Conservation (phyloP, 2,797 vertebrate species). For the Moxostoma hubbsi region DNA sequence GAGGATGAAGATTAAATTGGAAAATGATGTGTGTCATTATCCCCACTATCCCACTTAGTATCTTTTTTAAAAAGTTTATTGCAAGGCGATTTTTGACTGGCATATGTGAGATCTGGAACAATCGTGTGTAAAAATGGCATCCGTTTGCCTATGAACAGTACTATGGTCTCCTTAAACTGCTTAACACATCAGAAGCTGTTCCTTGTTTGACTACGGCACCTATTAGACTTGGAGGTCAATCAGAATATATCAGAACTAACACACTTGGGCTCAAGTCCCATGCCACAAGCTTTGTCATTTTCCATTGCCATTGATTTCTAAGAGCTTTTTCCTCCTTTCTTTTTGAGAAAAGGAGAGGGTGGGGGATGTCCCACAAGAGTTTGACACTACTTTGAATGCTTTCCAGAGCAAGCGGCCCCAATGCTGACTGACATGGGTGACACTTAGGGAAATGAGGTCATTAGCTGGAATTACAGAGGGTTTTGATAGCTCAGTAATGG, state of each 20-base stretch:
- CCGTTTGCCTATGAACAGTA: conserved; percentile 58
- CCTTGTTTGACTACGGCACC: conserved; percentile 82
- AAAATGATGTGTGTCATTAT: conserved; percentile 58
- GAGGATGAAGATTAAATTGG: conserved; percentile 56
- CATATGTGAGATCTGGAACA: background rate
- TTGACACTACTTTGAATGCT: conserved; percentile 49
- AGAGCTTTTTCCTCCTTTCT: conserved; percentile 26
- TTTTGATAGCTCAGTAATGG: conserved; percentile 89
- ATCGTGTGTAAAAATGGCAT: conserved; percentile 19
- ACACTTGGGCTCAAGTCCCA: conserved; percentile 68
- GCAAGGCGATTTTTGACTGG: background rate
- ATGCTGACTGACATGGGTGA: conserved; percentile 72
- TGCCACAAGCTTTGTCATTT: conserved; percentile 72
- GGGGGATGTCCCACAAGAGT: conserved; percentile 53
- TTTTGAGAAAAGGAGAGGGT: conserved; percentile 24
- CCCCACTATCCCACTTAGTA: conserved; percentile 38
- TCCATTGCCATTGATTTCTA: conserved; percentile 73
- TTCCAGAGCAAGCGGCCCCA: conserved; percentile 67
- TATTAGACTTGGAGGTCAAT: conserved; percentile 89
- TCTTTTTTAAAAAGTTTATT: conserved; percentile 13
- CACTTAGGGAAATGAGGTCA: conserved; percentile 95
- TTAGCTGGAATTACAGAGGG: conserved; percentile 87
- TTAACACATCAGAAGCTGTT: conserved; percentile 77
- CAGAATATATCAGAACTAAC: conserved; percentile 77
- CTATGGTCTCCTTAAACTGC: conserved; percentile 70